A percentile compares a stretch with the other conserved stretches of the same genome.
These are phyloP conservation scores for Rana temporaria DNA, from an alignment of 2,113 vertebrate genomes.

Conservation along the genomic window DNA sequence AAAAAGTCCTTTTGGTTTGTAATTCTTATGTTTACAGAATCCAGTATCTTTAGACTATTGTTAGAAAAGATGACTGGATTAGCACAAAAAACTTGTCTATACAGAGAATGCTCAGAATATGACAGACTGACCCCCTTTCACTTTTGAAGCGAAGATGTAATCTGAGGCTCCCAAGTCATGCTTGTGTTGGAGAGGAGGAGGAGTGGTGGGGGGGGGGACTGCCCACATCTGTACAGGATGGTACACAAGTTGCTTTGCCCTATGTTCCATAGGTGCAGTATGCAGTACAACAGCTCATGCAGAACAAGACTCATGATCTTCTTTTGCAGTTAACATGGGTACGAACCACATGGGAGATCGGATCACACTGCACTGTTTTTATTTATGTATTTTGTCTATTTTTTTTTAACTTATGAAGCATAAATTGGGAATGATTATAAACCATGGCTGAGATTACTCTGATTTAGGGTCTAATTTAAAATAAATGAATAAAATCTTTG, in stretches of 20 bases:
- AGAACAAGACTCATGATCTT: background rate
- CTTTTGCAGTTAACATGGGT: slow-evolving; percentile 17
- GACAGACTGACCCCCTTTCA: too few relatives aligned
- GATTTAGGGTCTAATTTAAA: slow-evolving; percentile 31
- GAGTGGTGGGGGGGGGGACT: too few relatives aligned
- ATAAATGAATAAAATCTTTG: slow-evolving; percentile 4
- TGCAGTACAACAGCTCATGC: background rate
- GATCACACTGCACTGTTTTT: slow-evolving; percentile 46
- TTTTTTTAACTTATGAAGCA: slow-evolving; percentile 38
- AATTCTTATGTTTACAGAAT: slow-evolving; percentile 10
- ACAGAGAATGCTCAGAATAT: too few relatives aligned
- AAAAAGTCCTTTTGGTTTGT: slow-evolving; percentile 20
- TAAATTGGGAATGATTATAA: slow-evolving; percentile 13
- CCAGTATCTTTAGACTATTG: slow-evolving; percentile 9
- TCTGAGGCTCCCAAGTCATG: too few relatives aligned
- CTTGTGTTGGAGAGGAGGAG: too few relatives aligned
- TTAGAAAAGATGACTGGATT: background rate
- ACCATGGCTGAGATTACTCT: background rate
- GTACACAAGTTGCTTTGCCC: too few relatives aligned
- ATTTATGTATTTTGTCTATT: slow-evolving; percentile 18
- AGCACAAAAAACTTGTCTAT: background rate
- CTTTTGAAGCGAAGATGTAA: too few relatives aligned
- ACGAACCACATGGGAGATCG: slow-evolving; percentile 16
- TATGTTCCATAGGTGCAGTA: background rate
- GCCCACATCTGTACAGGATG: too few relatives aligned